Evolutionary conservation across 2,888 invertebrate species (phyloP).

Genomic region (Nemotelus nigrinus): DNA sequence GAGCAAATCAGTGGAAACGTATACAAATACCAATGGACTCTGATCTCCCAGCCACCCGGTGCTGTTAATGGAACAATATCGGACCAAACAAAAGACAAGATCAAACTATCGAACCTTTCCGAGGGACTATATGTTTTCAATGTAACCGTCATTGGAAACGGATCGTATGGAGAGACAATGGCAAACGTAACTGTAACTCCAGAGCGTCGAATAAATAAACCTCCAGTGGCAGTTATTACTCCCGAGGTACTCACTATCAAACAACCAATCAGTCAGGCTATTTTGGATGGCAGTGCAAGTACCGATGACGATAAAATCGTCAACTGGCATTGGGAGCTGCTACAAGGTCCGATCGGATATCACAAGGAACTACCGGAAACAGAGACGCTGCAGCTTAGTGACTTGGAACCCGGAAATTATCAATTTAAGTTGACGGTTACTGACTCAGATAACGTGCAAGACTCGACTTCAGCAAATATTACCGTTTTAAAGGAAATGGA

Average conservation of each 20-base stretch:
- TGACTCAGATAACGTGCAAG: constrained; percentile 88
- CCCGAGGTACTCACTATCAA: constrained; percentile 88
- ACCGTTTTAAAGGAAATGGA: constrained; percentile 91
- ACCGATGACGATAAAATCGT: constrained; percentile 86
- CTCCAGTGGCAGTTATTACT: constrained; percentile 86
- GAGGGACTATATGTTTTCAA: constrained; percentile 91
- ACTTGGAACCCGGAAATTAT: constrained; percentile 89
- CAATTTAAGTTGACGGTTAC: constrained; percentile 91
- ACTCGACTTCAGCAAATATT: constrained; percentile 87
- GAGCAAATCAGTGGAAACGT: constrained; percentile 76
- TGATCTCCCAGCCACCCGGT: constrained; percentile 86
- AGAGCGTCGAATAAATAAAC: constrained; percentile 82
- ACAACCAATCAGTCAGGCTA: constrained; percentile 87
- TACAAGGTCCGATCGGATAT: constrained; percentile 87
- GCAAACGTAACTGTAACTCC: constrained; percentile 92
- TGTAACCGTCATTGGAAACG: constrained; percentile 81
- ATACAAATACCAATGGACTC: constrained; percentile 89
- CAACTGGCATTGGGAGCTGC: constrained; percentile 92
- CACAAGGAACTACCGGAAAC: constrained; percentile 81
- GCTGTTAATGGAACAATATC: constrained; percentile 79
- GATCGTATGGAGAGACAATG: constrained; percentile 80
- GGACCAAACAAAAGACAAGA: constrained; percentile 83
- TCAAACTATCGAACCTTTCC: constrained; percentile 83
- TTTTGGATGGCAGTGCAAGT: constrained; percentile 86
- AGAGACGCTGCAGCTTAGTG: constrained; percentile 84